Conservation (phyloP, 1,140 invertebrate species). For the Harpegnathos saltator region DNA sequence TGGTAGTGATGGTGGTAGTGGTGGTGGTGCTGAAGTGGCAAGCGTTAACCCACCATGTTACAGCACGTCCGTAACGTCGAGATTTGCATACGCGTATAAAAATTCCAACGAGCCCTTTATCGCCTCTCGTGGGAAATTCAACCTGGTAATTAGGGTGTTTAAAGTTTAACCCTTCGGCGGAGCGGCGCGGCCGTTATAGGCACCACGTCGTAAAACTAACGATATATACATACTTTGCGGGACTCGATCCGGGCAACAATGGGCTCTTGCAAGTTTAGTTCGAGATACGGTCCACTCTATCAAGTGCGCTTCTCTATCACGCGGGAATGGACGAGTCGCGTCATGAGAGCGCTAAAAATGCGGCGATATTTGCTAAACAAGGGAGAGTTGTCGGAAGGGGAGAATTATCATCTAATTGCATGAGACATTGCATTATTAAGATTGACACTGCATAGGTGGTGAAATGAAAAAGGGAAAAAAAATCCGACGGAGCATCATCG, state of each 20-base stretch:
- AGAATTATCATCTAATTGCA: constrained; percentile 25
- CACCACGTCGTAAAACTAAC: constrained; percentile 3
- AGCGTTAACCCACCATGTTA: constrained; percentile 41
- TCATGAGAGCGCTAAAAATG: background rate
- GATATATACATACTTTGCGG: background rate
- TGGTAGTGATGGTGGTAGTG: background rate
- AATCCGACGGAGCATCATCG: constrained; percentile 20
- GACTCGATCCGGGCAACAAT: background rate
- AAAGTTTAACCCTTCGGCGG: constrained; percentile 14
- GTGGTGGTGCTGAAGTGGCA: background rate
- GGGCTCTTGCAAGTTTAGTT: no score
- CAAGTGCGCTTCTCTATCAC: no score
- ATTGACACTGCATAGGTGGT: constrained; percentile 13
- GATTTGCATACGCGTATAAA: constrained; percentile 37
- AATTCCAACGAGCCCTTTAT: constrained; percentile 37
- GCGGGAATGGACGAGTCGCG: background rate
- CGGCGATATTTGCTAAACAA: background rate
- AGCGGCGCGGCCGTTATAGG: background rate
- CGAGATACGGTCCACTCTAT: no score
- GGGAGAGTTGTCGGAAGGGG: background rate
- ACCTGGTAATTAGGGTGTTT: constrained; percentile 38
- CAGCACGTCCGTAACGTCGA: constrained; percentile 6
- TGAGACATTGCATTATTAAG: constrained; percentile 9
- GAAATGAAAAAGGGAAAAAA: background rate
- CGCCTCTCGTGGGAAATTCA: constrained; percentile 36